phyloP scores from a whole-genome alignment of 2,797 vertebrate species.

The Scarus forsteni region DNA sequence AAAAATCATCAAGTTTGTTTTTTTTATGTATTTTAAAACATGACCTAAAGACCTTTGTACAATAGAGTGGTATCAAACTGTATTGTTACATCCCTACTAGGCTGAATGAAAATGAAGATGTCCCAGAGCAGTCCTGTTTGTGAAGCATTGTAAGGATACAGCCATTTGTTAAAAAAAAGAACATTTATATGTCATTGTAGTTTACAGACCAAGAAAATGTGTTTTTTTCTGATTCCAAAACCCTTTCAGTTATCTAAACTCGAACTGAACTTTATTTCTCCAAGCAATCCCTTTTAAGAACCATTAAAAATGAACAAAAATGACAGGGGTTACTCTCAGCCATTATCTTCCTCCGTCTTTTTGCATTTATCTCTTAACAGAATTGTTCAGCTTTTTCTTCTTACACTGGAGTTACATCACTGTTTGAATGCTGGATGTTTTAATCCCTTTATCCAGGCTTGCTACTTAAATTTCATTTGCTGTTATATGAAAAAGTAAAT shows the following conservation, averaged over 20 bases:
- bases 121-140: too few species aligned
- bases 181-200: too few species aligned
- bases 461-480: conserved; percentile 29
- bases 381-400: conserved; percentile 25
- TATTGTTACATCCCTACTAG: too few species aligned
- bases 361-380: conserved; percentile 13
- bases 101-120: too few species aligned
- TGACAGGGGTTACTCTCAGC: conserved; percentile 6
- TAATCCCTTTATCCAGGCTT: conserved; percentile 34
- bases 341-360: conserved; percentile 10
- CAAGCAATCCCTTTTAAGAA: conserved; percentile 11
- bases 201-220: too few species aligned
- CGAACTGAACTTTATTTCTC: conserved; percentile 16
- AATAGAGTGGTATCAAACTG: too few species aligned
- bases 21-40: too few species aligned
- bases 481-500: conserved; percentile 19
- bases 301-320: conserved; percentile 11
- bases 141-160: too few species aligned
- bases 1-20: too few species aligned
- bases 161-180: not conserved
- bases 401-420: conserved; percentile 43
- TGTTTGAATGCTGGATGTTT: conserved; percentile 8
- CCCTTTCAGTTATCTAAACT: conserved; percentile 1
- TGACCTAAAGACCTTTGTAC: too few species aligned
- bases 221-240: conserved; percentile 10